Base-by-base conservation (phyloP, 2,113 vertebrate genomes). In the Myotis davidii region DNA sequence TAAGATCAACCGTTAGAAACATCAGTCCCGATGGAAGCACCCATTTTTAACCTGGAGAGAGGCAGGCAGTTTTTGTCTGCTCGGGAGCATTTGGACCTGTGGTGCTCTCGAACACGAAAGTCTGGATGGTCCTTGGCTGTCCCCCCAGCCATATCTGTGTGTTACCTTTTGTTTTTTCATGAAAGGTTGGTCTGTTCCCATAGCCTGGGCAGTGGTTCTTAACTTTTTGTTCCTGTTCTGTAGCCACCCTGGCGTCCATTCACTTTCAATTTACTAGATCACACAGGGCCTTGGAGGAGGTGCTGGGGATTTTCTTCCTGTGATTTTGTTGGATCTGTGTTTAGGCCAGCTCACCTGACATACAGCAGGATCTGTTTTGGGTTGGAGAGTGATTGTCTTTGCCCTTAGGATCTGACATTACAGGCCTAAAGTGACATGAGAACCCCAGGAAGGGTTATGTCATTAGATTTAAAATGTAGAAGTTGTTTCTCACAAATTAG, bases 381-480 rank as follows among this genome's bases (percentile, higher is more conserved):
- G 9, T 50, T 82, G 17, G 42, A 21, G 9, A 85, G 32, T 42
- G 27, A 16, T 54, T 90, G 52, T 69, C 64, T 94, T 48, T 76
- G 52, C 32, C 54, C 9, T 81, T 74, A 54, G 37, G 16, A 32
- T 94, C 91, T 50, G n/a, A 54, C 56, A 61, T 91, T 8, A 37
- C 84, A 82, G 67, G 25, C 72, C 72, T 90, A 54, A 86, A 74
- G 64, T 92, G 70, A 34, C 34, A 64, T 56, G 69, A 61, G 64
- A 92, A 72, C 65, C 29, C 25, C 14, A 91, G 61, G 16, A 83
- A 52, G 27, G 29, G 39, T 70, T 64, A 6, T 59, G 34, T 52
- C 56, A 76, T 73, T 79, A 27, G 39, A 50, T 94, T 78, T 48
- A 11, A 92, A 84, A 87, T 88, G 70, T 64, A 32, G 21, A 95